These are phyloP conservation scores for Spheniscus humboldti DNA, from an alignment of 2,797 vertebrate genomes.

Conservation along the genomic window DNA sequence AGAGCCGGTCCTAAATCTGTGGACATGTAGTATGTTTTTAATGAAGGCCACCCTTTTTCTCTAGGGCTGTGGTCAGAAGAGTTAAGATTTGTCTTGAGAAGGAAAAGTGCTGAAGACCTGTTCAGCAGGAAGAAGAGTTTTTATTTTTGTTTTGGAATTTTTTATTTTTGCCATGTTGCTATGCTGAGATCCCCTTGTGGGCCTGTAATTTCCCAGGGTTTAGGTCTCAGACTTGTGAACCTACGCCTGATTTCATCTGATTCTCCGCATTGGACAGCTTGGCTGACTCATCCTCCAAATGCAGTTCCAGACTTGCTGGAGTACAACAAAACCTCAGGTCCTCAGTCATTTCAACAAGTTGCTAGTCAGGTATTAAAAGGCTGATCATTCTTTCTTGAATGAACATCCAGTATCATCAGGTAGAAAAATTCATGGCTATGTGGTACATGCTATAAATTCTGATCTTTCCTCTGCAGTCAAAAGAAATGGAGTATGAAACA, in stretches of 20 bases:
- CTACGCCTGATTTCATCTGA: neutral
- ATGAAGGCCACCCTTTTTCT: neutral
- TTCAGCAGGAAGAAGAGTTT: neutral
- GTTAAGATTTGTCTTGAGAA: neutral
- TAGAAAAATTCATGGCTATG: neutral
- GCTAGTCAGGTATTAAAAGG: neutral
- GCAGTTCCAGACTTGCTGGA: conserved; percentile 18
- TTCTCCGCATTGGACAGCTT: neutral
- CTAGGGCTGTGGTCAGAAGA: neutral
- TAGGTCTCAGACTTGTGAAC: neutral
- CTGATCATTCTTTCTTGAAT: neutral
- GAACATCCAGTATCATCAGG: neutral
- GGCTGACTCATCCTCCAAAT: conserved; percentile 10
- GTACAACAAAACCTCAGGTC: neutral
- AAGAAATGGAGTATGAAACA: neutral
- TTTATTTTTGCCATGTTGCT: neutral
- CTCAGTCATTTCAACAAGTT: conserved; percentile 29
- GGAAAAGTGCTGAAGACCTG: neutral
- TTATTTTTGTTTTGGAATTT: neutral
- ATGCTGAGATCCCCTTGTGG: neutral
- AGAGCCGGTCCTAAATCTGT: neutral
- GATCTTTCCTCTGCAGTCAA: neutral
- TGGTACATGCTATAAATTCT: neutral
- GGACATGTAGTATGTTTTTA: neutral
- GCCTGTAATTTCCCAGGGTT: neutral